phyloP scores from a whole-genome alignment of 2,113 vertebrate species.

The Malurus melanocephalus region DNA sequence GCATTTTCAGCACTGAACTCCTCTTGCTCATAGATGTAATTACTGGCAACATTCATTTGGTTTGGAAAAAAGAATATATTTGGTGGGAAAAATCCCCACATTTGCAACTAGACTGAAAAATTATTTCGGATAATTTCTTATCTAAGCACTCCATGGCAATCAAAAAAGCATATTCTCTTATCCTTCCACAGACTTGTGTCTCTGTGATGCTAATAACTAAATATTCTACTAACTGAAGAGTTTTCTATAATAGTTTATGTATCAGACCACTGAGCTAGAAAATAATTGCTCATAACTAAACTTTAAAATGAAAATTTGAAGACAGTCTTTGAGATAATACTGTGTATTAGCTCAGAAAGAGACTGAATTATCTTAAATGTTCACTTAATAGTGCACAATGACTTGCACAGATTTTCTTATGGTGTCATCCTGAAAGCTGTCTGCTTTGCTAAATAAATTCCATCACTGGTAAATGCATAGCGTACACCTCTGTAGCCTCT shows the following conservation, averaged over 20 bases:
- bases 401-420: neutral
- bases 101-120: neutral
- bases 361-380: neutral
- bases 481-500: neutral
- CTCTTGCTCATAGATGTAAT: neutral
- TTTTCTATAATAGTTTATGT: constrained; percentile 16
- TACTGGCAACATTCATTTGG: neutral
- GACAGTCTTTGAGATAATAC: neutral
- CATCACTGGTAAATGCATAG: neutral
- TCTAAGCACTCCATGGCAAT: neutral
- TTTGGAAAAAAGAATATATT: neutral
- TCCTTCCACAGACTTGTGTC: neutral
- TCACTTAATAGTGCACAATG: neutral
- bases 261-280: constrained; percentile 29
- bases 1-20: neutral
- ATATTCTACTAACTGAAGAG: neutral
- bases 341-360: neutral
- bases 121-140: neutral
- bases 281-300: neutral
- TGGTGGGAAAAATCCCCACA: fast-evolving
- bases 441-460: neutral
- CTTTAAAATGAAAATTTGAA: neutral
- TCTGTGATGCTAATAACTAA: neutral
- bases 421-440: neutral
- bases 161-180: neutral